A percentile compares a stretch with the other conserved stretches of the same genome.
phyloP scores from a whole-genome alignment of 2,888 invertebrate species.

The Amiota mariae region DNA sequence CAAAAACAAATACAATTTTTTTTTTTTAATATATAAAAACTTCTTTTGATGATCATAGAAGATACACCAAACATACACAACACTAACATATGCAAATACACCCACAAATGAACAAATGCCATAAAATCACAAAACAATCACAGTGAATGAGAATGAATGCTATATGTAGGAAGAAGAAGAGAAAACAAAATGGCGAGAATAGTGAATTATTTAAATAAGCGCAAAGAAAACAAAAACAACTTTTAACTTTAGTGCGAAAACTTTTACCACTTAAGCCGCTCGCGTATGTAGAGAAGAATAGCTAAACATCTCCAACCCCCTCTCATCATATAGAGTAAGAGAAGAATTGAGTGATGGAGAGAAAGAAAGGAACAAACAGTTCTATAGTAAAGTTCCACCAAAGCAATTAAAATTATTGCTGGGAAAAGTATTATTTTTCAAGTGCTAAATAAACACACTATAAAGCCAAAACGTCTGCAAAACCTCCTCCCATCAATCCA shows the following conservation, averaged over 20 bases:
- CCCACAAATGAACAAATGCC: background rate
- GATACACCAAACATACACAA: too few species aligned
- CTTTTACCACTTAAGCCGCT: slow-evolving; percentile 64
- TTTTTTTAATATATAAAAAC: slow-evolving; percentile 3
- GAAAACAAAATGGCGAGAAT: slow-evolving; percentile 7
- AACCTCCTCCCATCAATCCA: background rate
- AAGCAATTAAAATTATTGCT: slow-evolving; percentile 70
- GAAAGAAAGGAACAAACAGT: background rate
- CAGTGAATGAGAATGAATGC: slow-evolving; percentile 8
- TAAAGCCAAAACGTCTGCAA: slow-evolving; percentile 45
- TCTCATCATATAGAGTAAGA: background rate
- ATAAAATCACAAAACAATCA: background rate
- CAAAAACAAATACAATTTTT: too few species aligned
- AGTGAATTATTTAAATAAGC: slow-evolving; percentile 11
- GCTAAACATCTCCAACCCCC: background rate
- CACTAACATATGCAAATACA: slow-evolving; percentile 3
- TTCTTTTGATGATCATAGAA: background rate
- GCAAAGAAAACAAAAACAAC: slow-evolving; percentile 49
- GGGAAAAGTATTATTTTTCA: slow-evolving; percentile 68
- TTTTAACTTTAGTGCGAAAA: slow-evolving; percentile 65
- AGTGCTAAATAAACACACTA: slow-evolving; percentile 70
- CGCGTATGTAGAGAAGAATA: slow-evolving; percentile 45
- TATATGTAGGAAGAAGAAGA: background rate
- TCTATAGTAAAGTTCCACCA: slow-evolving; percentile 45
- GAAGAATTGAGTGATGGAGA: slow-evolving; percentile 11